Base-by-base conservation (phyloP, 2,888 invertebrate species). In the Diabrotica balteata region DNA sequence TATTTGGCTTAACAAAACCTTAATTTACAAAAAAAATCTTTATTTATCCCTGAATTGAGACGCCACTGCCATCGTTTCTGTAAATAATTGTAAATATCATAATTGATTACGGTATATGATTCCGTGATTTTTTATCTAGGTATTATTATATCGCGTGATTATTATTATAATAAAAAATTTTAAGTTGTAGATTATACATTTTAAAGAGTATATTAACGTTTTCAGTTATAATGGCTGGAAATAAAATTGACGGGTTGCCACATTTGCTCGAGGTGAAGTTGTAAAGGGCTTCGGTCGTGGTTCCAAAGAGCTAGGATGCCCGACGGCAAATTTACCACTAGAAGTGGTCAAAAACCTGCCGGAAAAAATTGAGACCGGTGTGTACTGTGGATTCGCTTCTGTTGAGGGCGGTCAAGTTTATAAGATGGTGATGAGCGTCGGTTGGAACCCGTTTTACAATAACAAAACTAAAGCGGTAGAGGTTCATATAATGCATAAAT, bases 341-440 rank as follows among this genome's bases (percentile, higher is more conserved):
- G 88, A 90, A 61, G 92, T 95, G 3, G 93, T 97, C 0, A 87
- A 93, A 65, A 82, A 86, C 1, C 84, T 98, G 57, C 97, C 97
- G 0, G 79, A 85, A 11, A 88, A 88, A 52, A 83, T 97, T 59
- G 84, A 86, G 6, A 91, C 92, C 9, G 98, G 98, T 43, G 93
- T 98, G 57, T 98, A 98, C 84, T 98, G 89, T 84, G 98, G 98
- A 5, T 97, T 94, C 91, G 96, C 97, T 0, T 88, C 89, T 74
- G 88, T 98, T 2, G 89, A 93, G 74, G 83, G 85, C 59, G 87
- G 89, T 0, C 86, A 88, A 0, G 89, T 96, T 5, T 86, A 93
- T 79, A 95, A 95, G 86, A 97, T 97, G 95, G 97, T 97, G 0
- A 92, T 96, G 86, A 97, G 96, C 80, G 89, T 98, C 65, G 98